These are phyloP conservation scores for Umimayanthus chanpuru DNA, from an alignment of 92 coral and sea anemone species.

Conservation along the genomic window DNA sequence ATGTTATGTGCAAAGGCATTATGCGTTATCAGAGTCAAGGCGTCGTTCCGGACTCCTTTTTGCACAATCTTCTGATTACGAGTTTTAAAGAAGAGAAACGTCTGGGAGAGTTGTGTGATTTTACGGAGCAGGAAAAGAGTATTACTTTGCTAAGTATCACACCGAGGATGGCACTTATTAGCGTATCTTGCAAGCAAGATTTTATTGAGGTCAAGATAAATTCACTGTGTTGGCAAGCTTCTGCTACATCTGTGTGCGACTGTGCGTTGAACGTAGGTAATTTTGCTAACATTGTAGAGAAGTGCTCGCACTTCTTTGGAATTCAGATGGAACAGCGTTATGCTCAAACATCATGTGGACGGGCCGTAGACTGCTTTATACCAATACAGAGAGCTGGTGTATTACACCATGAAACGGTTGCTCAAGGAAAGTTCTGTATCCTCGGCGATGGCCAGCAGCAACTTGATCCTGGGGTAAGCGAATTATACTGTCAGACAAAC, in stretches of 20 bases:
- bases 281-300: background rate
- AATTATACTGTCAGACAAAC: background rate
- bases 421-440: background rate
- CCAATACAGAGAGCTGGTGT: background rate
- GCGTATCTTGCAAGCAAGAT: background rate
- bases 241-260: background rate
- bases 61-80: background rate
- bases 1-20: background rate
- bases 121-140: background rate
- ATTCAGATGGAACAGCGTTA: background rate
- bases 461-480: background rate
- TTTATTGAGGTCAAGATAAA: background rate
- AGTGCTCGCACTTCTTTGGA: background rate
- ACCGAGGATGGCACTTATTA: background rate
- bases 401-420: background rate
- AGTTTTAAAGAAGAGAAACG: background rate
- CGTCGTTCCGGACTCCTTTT: background rate
- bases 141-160: background rate
- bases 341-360: background rate
- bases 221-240: background rate
- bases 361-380: too few relatives aligned
- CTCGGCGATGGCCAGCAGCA: background rate
- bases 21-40: background rate
- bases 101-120: constrained; percentile 20
- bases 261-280: background rate